Evolutionary conservation across 2,113 vertebrate species (phyloP).

Genomic region (Microtus richardsoni): DNA sequence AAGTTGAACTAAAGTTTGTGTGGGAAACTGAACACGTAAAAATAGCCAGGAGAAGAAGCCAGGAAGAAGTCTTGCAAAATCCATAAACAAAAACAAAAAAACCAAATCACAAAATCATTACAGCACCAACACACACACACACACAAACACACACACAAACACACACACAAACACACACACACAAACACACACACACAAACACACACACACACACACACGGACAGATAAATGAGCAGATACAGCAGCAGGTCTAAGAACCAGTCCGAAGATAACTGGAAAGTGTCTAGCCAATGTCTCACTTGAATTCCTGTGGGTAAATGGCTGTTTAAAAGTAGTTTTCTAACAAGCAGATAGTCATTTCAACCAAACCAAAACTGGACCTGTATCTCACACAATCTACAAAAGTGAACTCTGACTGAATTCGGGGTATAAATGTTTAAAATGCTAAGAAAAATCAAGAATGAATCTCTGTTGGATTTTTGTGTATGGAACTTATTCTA

Average conservation of each 20-base stretch:
- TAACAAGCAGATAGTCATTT: background rate
- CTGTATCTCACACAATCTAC: background rate
- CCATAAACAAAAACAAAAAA: background rate
- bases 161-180: background rate
- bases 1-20: background rate
- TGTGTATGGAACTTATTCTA: background rate
- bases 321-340: background rate
- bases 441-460: background rate
- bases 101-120: background rate
- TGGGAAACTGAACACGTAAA: background rate
- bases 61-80: background rate
- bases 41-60: background rate
- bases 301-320: background rate
- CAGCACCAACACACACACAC: background rate
- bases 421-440: background rate
- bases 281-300: background rate
- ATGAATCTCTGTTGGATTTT: background rate
- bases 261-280: background rate
- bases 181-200: no score
- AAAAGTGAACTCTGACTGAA: background rate
- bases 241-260: background rate
- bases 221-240: background rate
- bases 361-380: slow-evolving; percentile 7
- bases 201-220: no score
- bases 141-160: background rate